Evolutionary conservation across 2,888 invertebrate genomes (phyloP).

Genomic region (Volucella inflata): DNA sequence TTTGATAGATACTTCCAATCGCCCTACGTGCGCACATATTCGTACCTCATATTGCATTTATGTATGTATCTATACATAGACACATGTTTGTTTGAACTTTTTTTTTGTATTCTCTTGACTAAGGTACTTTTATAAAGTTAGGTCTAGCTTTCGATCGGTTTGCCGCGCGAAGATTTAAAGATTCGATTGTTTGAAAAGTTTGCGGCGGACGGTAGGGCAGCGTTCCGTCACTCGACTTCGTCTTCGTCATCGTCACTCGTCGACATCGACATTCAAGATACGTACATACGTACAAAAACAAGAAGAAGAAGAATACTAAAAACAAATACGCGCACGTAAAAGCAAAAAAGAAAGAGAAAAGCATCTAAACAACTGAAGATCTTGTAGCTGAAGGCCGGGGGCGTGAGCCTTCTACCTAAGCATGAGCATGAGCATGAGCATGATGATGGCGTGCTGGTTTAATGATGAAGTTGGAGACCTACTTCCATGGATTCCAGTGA

Average conservation of each 20-base stretch:
- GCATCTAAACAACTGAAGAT: slow-evolving; percentile 35
- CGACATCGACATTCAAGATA: slow-evolving; percentile 7
- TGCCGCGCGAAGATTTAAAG: background rate
- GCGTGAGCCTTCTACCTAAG: background rate
- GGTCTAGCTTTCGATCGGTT: slow-evolving; percentile 34
- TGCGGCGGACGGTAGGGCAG: background rate
- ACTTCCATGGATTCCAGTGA: slow-evolving; percentile 76
- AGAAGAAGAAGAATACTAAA: slow-evolving; percentile 42
- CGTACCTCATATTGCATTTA: background rate
- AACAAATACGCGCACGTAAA: slow-evolving; percentile 34
- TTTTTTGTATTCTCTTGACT: background rate
- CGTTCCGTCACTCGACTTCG: slow-evolving; percentile 1
- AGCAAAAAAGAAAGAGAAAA: slow-evolving; percentile 69
- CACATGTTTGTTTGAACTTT: slow-evolving; percentile 29
- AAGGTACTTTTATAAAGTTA: background rate
- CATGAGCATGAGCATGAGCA: background rate
- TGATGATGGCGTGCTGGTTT: slow-evolving; percentile 54
- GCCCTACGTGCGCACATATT: slow-evolving; percentile 1
- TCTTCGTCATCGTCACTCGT: no score
- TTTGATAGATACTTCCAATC: slow-evolving; percentile 63
- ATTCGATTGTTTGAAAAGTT: slow-evolving; percentile 27
- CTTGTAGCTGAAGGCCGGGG: slow-evolving; percentile 15
- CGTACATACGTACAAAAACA: background rate
- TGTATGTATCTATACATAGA: background rate
- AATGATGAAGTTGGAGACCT: slow-evolving; percentile 76